Conservation (phyloP, 2,888 invertebrate genomes). For the Pseudococcus viburni region DNA sequence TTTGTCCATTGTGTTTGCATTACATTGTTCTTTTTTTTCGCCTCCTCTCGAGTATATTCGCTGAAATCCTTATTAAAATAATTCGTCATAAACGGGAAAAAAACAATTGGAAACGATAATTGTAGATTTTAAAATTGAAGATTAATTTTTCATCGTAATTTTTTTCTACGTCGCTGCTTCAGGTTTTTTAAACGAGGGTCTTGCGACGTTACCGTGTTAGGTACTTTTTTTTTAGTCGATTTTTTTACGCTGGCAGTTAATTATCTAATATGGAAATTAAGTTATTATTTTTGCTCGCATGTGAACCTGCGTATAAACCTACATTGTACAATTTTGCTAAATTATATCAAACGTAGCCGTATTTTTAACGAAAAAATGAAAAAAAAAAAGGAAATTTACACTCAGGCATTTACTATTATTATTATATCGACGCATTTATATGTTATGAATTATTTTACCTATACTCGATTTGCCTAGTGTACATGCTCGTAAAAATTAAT, state of each 20-base stretch:
- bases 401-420: conserved; percentile 37
- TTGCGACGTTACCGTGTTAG: background rate
- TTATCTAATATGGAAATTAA: conserved; percentile 47
- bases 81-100: background rate
- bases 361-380: background rate
- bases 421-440: conserved; percentile 33
- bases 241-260: background rate
- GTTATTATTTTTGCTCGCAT: conserved; percentile 34
- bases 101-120: background rate
- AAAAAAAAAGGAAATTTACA: background rate
- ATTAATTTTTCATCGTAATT: conserved; percentile 10
- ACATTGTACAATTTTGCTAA: background rate
- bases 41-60: background rate
- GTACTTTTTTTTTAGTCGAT: background rate
- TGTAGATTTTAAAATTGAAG: conserved; percentile 25
- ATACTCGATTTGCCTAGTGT: background rate
- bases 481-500: background rate
- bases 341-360: background rate
- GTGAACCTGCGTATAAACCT: background rate
- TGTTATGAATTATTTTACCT: background rate
- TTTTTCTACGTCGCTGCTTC: conserved; percentile 19
- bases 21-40: background rate
- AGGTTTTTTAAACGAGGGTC: conserved; percentile 1
- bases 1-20: background rate
- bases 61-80: conserved; percentile 10